Conservation (phyloP, 1,140 invertebrate species). For the Araneus ventricosus region DNA sequence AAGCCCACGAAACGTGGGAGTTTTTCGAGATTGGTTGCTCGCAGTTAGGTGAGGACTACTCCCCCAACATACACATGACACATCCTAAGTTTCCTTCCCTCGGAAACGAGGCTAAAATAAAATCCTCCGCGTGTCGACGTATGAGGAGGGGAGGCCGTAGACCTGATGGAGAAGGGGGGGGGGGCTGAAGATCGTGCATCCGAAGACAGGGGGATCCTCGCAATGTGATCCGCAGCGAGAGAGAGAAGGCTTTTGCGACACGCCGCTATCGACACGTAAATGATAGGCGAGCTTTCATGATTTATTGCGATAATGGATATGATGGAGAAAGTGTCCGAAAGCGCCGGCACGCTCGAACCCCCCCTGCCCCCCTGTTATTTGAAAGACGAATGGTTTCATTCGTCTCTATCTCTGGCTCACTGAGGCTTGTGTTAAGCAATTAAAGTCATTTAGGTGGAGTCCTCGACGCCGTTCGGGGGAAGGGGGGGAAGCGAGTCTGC, state of each 20-base stretch:
- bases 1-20: no score
- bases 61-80: not conserved
- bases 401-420: conserved; percentile 64
- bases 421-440: conserved; percentile 74
- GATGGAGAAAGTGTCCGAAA: conserved; percentile 68
- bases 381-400: conserved; percentile 75
- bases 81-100: not conserved
- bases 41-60: not conserved
- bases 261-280: conserved; percentile 75
- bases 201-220: conserved; percentile 6
- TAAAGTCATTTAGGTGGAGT: conserved; percentile 76
- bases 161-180: not conserved
- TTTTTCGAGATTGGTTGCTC: no score
- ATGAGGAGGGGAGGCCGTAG: not conserved
- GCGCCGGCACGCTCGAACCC: conserved; percentile 43
- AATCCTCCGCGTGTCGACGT: not conserved
- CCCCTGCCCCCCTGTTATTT: conserved; percentile 67
- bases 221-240: conserved; percentile 61
- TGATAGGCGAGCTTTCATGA: conserved; percentile 75
- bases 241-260: conserved; percentile 68
- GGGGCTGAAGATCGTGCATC: not conserved
- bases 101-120: conserved; percentile 31
- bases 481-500: conserved; percentile 48
- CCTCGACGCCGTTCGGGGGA: conserved; percentile 54
- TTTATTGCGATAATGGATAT: conserved; percentile 75